These are phyloP conservation scores for Hippocampus mohnikei DNA, from an alignment of 2,113 vertebrate genomes.

Conservation along the genomic window DNA sequence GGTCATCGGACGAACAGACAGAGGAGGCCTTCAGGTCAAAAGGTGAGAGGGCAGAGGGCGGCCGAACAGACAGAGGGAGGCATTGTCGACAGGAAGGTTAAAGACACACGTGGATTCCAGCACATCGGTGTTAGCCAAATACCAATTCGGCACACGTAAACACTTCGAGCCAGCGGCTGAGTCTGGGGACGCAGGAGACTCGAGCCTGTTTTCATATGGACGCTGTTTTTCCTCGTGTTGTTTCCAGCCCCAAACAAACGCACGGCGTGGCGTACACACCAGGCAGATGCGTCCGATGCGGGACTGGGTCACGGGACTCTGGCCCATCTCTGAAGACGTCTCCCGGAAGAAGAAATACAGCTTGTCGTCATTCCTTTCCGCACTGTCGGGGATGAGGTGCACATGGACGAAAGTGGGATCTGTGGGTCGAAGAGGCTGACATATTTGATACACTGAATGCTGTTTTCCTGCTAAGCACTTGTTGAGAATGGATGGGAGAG, in stretches of 20 bases:
- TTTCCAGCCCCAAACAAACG: slow-evolving; percentile 44
- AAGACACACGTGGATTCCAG: slow-evolving; percentile 68
- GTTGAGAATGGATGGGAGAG: slow-evolving; percentile 19
- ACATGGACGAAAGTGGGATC: slow-evolving; percentile 90
- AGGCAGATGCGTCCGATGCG: slow-evolving; percentile 96
- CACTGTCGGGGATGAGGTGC: slow-evolving; percentile 94
- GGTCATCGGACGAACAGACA: slow-evolving; percentile 27
- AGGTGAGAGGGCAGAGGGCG: slow-evolving; percentile 54
- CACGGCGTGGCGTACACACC: slow-evolving; percentile 68
- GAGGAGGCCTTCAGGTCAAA: slow-evolving; percentile 47
- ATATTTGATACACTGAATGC: slow-evolving; percentile 26
- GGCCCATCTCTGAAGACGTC: slow-evolving; percentile 87
- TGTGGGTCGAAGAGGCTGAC: slow-evolving; percentile 53
- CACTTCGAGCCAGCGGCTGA: slow-evolving; percentile 23
- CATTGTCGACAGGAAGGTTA: slow-evolving; percentile 65
- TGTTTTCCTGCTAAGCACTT: slow-evolving; percentile 31
- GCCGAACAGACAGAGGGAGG: slow-evolving; percentile 53
- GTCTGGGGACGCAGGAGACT: slow-evolving; percentile 15
- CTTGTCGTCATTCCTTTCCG: slow-evolving; percentile 93
- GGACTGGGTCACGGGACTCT: slow-evolving; percentile 88
- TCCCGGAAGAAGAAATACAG: slow-evolving; percentile 99
- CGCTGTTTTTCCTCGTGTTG: slow-evolving; percentile 35
- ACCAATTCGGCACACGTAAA: slow-evolving; percentile 26
- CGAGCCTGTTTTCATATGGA: slow-evolving; percentile 27
- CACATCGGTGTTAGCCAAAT: slow-evolving; percentile 59